Evolutionary conservation across 2,113 vertebrate species (phyloP).

Genomic region (Lampris megalopsis): DNA sequence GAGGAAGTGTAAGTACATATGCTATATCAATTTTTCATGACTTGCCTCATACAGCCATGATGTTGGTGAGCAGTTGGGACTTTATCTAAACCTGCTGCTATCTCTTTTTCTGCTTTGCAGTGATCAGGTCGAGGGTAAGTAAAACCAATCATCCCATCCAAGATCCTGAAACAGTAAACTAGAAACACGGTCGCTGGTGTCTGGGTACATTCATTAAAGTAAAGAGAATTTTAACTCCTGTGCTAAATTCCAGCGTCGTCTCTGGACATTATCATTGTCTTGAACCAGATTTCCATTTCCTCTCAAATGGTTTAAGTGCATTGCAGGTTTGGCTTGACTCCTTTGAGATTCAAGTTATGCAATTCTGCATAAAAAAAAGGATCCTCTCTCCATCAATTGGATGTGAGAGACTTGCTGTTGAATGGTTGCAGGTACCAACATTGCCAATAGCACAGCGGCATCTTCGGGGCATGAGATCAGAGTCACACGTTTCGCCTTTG

Average conservation of each 20-base stretch:
- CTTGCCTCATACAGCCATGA: background rate
- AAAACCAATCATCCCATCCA: background rate
- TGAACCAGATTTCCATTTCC: slow-evolving; percentile 53
- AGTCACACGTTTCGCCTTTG: background rate
- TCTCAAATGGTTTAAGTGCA: slow-evolving; percentile 33
- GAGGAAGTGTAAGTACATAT: slow-evolving; percentile 93
- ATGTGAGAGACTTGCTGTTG: slow-evolving; percentile 1
- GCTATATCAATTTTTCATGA: background rate
- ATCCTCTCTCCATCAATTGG: slow-evolving; percentile 7
- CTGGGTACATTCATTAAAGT: too few relatives aligned
- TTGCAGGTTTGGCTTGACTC: slow-evolving; percentile 79
- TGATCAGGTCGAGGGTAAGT: slow-evolving; percentile 93
- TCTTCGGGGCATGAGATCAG: background rate
- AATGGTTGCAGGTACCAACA: slow-evolving; percentile 46
- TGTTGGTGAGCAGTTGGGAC: background rate
- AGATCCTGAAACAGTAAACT: background rate
- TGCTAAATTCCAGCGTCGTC: slow-evolving; percentile 24
- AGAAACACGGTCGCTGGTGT: background rate
- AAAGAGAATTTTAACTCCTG: too few relatives aligned
- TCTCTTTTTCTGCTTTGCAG: slow-evolving; percentile 76
- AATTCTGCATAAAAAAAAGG: slow-evolving; percentile 27
- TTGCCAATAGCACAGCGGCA: slow-evolving; percentile 47
- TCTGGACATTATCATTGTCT: slow-evolving; percentile 20
- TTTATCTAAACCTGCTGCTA: background rate
- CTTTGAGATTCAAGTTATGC: slow-evolving; percentile 60